These are phyloP conservation scores for Caranx melampygus DNA, from an alignment of 2,113 vertebrate genomes.

Conservation along the genomic window DNA sequence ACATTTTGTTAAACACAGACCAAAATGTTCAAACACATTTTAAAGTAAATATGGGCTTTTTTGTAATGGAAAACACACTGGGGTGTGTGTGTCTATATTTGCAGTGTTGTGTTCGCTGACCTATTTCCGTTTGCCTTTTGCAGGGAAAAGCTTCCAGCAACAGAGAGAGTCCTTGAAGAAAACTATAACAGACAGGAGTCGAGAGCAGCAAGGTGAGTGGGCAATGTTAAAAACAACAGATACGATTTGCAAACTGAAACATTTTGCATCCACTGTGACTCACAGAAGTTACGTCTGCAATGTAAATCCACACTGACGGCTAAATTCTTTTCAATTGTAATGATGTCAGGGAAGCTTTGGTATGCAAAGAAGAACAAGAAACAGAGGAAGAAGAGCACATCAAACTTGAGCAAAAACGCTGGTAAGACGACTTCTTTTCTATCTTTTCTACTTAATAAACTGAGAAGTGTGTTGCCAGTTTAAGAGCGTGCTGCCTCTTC, in stretches of 20 bases:
- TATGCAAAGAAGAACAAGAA: conserved; percentile 95
- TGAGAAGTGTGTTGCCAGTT: conserved; percentile 6
- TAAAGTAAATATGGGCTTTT: neutral
- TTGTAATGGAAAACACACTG: neutral
- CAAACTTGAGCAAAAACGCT: conserved; percentile 88
- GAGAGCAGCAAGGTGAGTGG: conserved; percentile 90
- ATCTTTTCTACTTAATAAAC: neutral
- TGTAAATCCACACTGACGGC: conserved; percentile 7
- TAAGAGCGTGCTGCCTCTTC: neutral
- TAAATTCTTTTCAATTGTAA: conserved; percentile 30
- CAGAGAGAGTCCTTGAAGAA: conserved; percentile 97
- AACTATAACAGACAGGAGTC: conserved; percentile 91
- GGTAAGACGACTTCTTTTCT: conserved; percentile 80
- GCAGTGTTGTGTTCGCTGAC: neutral
- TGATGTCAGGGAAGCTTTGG: conserved; percentile 91
- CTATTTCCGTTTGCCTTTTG: conserved; percentile 36
- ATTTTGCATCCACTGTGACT: conserved; percentile 5
- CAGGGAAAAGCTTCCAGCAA: conserved; percentile 97
- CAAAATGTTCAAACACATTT: conserved; percentile 4
- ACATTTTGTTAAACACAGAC: neutral
- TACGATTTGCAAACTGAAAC: neutral
- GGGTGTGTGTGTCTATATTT: neutral
- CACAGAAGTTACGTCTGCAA: neutral
- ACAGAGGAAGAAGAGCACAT: conserved; percentile 90
- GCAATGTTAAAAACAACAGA: neutral